Evolutionary conservation across 2,113 vertebrate species (phyloP).

Genomic region (Sprattus sprattus): DNA sequence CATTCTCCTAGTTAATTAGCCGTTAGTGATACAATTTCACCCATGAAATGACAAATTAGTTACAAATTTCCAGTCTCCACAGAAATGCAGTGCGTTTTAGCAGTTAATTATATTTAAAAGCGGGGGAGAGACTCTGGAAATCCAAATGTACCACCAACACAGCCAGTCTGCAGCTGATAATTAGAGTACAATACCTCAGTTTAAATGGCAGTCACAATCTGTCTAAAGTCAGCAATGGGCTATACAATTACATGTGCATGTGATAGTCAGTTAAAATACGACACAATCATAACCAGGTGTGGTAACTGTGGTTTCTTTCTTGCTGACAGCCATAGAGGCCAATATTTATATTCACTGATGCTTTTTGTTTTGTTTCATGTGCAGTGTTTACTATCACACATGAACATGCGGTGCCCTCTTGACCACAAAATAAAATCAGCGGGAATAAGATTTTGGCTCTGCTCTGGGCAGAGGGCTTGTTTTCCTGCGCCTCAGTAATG

Average conservation of each 20-base stretch:
- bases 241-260: neutral
- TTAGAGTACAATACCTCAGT: neutral
- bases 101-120: neutral
- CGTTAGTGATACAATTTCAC: neutral
- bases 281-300: neutral
- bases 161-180: neutral
- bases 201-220: neutral
- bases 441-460: neutral
- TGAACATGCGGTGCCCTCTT: neutral
- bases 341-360: neutral
- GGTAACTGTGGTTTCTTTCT: neutral
- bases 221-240: neutral
- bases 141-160: neutral
- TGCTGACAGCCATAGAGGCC: neutral
- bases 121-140: neutral
- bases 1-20: too few relatives aligned
- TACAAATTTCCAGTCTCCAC: neutral
- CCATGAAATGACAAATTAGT: neutral
- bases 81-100: neutral
- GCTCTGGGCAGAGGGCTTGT: neutral
- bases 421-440: neutral
- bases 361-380: neutral
- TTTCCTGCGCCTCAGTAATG: constrained; percentile 8
- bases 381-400: neutral
- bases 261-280: neutral